These are phyloP conservation scores for Neoitamus cyanurus DNA, from an alignment of 2,888 invertebrate species.

Conservation along the genomic window DNA sequence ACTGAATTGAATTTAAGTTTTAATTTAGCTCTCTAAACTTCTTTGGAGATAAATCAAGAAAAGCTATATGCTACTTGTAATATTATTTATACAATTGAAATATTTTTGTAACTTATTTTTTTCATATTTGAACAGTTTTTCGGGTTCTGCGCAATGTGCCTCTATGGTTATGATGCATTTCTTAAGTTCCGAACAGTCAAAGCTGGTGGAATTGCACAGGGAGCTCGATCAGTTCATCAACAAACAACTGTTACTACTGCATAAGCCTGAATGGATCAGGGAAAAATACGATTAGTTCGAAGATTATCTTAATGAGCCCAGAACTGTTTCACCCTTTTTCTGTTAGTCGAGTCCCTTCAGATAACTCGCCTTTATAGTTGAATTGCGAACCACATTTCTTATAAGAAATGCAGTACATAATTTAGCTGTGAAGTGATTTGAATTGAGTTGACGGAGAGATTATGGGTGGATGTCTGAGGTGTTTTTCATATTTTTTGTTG, in stretches of 20 bases:
- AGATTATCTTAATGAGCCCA: background rate
- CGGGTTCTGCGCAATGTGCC: conserved; percentile 83
- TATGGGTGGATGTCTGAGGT: background rate
- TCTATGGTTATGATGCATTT: conserved; percentile 83
- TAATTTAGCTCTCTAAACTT: too few species aligned
- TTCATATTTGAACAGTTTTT: conserved; percentile 75
- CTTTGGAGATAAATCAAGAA: too few species aligned
- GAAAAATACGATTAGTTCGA: background rate
- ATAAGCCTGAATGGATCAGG: background rate
- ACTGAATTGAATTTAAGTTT: too few species aligned
- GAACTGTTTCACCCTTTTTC: too few species aligned
- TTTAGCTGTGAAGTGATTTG: too few species aligned
- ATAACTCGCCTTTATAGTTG: too few species aligned
- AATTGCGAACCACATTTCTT: too few species aligned
- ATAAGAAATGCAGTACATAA: too few species aligned
- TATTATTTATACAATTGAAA: background rate
- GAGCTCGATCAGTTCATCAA: conserved; percentile 59
- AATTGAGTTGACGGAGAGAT: too few species aligned
- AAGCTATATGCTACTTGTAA: too few species aligned
- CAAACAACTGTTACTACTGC: conserved; percentile 53
- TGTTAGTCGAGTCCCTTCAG: too few species aligned
- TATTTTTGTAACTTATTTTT: conserved; percentile 16
- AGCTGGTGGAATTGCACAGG: conserved; percentile 79
- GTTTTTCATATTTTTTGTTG: background rate
- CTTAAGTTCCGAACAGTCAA: conserved; percentile 78